Percentiles rank a stretch among this genome's conserved stretches.
phyloP scores from a whole-genome alignment of 2,797 vertebrate species.

The Parauchenoglanis punctatus region DNA sequence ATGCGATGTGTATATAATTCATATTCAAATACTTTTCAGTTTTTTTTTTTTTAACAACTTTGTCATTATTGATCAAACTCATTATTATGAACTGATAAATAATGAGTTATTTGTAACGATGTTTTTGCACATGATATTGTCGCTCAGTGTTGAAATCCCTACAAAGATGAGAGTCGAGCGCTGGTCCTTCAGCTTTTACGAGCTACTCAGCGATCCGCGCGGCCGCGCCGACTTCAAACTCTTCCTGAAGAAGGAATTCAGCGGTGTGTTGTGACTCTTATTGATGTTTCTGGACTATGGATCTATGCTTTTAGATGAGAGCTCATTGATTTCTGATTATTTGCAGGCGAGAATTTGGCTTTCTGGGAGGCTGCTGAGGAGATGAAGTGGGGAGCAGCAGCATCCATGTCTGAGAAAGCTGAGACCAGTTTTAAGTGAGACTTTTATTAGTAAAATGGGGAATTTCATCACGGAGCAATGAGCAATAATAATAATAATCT shows the following conservation, averaged over 20 bases:
- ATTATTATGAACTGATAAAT: not conserved
- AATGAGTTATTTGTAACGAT: not conserved
- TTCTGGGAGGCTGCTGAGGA: slow-evolving; percentile 99
- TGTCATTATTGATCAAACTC: not conserved
- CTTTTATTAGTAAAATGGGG: not conserved
- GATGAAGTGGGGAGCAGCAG: slow-evolving; percentile 88
- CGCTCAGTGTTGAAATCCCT: slow-evolving; percentile 83
- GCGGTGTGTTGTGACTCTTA: slow-evolving; percentile 74
- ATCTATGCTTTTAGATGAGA: not conserved
- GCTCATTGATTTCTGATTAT: not conserved
- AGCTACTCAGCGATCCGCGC: slow-evolving; percentile 88
- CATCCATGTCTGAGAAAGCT: slow-evolving; percentile 88
- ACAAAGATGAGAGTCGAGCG: slow-evolving; percentile 93
- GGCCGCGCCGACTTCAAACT: slow-evolving; percentile 91
- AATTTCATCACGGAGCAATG: not conserved
- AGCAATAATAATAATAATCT: not conserved
- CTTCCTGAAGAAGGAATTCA: slow-evolving; percentile 98
- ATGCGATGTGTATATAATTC: no score
- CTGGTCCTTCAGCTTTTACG: slow-evolving; percentile 94
- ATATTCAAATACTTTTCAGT: not conserved
- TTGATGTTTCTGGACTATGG: not conserved
- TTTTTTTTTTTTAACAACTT: not conserved
- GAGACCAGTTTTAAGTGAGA: slow-evolving; percentile 92
- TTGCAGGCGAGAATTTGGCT: slow-evolving; percentile 90
- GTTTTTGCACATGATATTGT: not conserved